Evolutionary conservation across 2,888 invertebrate genomes (phyloP), one percentile per base, ranked within the genome.

Genomic region (Mesorhabditis belari): DNA sequence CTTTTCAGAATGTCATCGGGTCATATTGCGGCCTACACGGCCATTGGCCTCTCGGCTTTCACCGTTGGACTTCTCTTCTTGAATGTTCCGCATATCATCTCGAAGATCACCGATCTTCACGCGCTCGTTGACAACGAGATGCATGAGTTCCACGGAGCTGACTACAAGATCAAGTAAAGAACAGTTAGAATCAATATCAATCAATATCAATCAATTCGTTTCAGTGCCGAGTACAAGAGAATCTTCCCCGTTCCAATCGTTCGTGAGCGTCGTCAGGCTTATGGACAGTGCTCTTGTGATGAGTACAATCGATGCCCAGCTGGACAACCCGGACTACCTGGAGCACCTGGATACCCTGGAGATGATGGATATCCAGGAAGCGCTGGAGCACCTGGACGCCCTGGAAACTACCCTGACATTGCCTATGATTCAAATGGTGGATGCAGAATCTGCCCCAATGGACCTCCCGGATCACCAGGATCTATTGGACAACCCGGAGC

Each of bases 401-500:
- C 57, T 50, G 57, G 57, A 57, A 57, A 49, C 26, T 44, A 49
- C 26, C 57, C 57, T 21, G 57, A 57, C 44, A 35, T 35, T n/a
- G 44, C 12, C 44, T 35, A 35, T n/a, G 44, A 35, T 56, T 56
- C 3, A 49, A 29, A 55, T 24, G 54, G 55, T 26, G n/a, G 23
- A 4, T 61, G 61, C 44, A 50, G 55, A 28, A 61, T 49, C n/a
- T 65, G 65, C 53, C 65, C 65, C 29, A 58, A 61, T 50, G 63
- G 66, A 57, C 61, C 69, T n/a, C 66, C 67, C 50, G 71, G 71
- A 63, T 58, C 70, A 21, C 61, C 65, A 21, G 67, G 65, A 49
- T 53, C 61, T 19, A 53, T 58, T 3, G 71, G 70, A 65, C 63
- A 62, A n/a, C 54, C 52, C 29, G 67, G 67, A 29, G 35, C 64